Conservation (phyloP, 2,797 vertebrate species). For the Helicolenus hilgendorfi region DNA sequence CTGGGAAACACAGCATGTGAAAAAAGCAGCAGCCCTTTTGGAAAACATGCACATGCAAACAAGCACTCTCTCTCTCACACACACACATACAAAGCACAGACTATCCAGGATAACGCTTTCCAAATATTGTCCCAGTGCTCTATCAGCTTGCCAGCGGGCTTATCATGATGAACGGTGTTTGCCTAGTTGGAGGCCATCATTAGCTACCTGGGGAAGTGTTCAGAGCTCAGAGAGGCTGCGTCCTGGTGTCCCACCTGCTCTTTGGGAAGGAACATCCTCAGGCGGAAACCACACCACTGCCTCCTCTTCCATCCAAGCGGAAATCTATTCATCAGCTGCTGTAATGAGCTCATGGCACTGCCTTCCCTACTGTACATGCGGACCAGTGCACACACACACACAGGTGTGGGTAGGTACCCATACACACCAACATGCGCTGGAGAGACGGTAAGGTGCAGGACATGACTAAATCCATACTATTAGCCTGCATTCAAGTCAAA, state of each 20-base stretch:
- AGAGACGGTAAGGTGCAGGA: neutral
- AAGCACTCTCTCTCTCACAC: neutral
- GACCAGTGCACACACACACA: neutral
- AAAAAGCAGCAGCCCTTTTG: slow-evolving; percentile 3
- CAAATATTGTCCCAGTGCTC: slow-evolving; percentile 77
- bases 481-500: neutral
- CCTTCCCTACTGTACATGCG: slow-evolving; percentile 21
- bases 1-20: neutral
- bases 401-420: neutral
- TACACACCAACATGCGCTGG: neutral
- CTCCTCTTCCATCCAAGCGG: slow-evolving; percentile 50
- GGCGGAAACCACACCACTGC: slow-evolving; percentile 45
- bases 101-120: slow-evolving; percentile 60
- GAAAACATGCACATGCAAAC: slow-evolving; percentile 10
- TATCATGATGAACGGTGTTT: slow-evolving; percentile 80
- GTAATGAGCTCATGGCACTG: slow-evolving; percentile 69
- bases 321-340: slow-evolving; percentile 81
- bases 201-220: slow-evolving; percentile 73
- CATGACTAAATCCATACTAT: neutral
- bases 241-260: slow-evolving; percentile 73
- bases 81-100: slow-evolving; percentile 12
- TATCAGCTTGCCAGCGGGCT: slow-evolving; percentile 66
- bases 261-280: slow-evolving; percentile 67
- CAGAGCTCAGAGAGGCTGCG: slow-evolving; percentile 43
- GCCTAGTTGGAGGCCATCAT: slow-evolving; percentile 67